Evolutionary conservation across 1,140 invertebrate genomes (phyloP).

Genomic region (Diuraphis noxia): DNA sequence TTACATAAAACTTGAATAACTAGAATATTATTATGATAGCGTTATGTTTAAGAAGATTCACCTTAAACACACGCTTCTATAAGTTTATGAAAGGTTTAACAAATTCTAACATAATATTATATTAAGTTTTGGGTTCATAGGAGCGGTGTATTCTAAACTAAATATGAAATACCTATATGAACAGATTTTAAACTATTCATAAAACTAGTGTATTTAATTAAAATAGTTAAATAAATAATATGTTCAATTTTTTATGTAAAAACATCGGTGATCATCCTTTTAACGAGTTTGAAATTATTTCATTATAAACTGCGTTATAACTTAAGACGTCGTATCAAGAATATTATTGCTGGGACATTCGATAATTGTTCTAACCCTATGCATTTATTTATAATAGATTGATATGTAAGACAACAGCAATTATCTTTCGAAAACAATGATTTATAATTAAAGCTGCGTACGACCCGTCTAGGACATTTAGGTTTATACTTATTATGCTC

Average conservation of each 20-base stretch:
- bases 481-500: background rate
- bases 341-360: background rate
- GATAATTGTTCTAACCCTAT: background rate
- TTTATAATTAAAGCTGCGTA: background rate
- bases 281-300: background rate
- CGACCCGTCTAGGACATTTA: background rate
- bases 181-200: conserved; percentile 8
- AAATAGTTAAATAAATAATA: background rate
- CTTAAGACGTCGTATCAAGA: background rate
- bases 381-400: background rate
- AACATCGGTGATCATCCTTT: background rate
- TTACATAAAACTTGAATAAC: conserved; percentile 15
- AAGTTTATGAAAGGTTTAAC: conserved; percentile 12
- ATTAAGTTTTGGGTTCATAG: conserved; percentile 12
- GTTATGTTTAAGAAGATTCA: background rate
- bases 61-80: background rate
- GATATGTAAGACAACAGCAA: background rate
- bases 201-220: conserved; percentile 12
- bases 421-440: background rate
- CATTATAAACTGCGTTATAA: background rate
- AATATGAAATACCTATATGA: background rate
- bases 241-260: background rate
- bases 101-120: background rate
- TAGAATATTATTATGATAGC: background rate
- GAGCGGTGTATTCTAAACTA: background rate